Evolutionary conservation across 2,113 vertebrate genomes (phyloP).

Genomic region (Takifugu bimaculatus): DNA sequence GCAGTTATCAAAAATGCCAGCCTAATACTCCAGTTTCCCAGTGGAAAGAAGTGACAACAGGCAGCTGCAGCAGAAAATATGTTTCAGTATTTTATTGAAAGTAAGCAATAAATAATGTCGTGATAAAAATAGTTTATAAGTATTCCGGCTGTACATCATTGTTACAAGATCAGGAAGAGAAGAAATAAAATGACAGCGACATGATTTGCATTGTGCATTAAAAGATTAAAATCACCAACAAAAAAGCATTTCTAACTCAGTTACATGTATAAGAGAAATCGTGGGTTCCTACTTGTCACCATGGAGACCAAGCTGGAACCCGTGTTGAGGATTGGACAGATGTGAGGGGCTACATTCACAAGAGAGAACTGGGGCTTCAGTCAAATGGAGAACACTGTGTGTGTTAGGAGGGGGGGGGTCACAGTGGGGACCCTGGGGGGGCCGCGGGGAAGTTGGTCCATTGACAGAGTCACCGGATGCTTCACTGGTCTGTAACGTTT

Average conservation of each 20-base stretch:
- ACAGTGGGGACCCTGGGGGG: conserved; percentile 55
- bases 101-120: conserved; percentile 99
- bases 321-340: conserved; percentile 40
- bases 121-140: conserved; percentile 99
- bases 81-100: conserved; percentile 99
- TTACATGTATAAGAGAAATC: conserved; percentile 68
- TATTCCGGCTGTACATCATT: conserved; percentile 94
- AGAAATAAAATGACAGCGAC: conserved; percentile 76
- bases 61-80: conserved; percentile 88
- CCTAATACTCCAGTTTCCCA: no score
- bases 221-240: conserved; percentile 59
- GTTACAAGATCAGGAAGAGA: conserved; percentile 86
- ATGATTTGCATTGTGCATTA: conserved; percentile 78
- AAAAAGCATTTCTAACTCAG: conserved; percentile 53
- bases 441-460: conserved; percentile 82
- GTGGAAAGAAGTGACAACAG: no score
- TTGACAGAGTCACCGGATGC: conserved; percentile 11
- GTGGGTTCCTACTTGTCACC: conserved; percentile 40
- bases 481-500: no score
- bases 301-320: conserved; percentile 38
- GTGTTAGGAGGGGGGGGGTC: no score
- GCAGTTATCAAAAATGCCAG: no score
- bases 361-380: conserved; percentile 53
- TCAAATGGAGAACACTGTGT: conserved; percentile 33
- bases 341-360: conserved; percentile 43